Evolutionary conservation across 2,113 vertebrate genomes (phyloP).

Genomic region (Muscicapa adusta): DNA sequence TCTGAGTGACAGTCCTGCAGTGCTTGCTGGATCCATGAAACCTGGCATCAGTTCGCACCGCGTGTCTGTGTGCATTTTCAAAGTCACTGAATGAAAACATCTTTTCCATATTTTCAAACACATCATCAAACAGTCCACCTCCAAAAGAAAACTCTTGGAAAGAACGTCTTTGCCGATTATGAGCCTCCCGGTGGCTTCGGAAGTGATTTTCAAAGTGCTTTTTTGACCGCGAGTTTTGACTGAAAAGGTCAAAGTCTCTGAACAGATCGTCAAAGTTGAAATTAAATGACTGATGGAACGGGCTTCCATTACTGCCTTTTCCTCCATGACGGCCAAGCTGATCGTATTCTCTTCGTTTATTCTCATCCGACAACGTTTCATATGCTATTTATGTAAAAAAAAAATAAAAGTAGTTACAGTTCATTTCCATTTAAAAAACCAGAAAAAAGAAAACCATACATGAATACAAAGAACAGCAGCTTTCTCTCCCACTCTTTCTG

Average conservation of each 20-base stretch:
- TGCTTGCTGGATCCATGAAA: constrained; percentile 87
- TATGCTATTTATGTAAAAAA: constrained; percentile 77
- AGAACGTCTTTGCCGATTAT: constrained; percentile 77
- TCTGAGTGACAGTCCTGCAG: constrained; percentile 94
- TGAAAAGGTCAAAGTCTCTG: constrained; percentile 87
- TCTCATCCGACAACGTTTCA: constrained; percentile 90
- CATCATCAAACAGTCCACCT: constrained; percentile 85
- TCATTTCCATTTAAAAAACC: not conserved
- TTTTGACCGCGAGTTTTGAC: constrained; percentile 81
- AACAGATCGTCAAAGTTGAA: constrained; percentile 94
- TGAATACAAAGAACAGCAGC: not conserved
- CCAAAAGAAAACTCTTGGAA: constrained; percentile 86
- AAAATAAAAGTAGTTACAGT: not conserved
- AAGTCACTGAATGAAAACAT: constrained; percentile 92
- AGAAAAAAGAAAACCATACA: not conserved
- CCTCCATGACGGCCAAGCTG: constrained; percentile 77
- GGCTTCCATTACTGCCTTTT: constrained; percentile 62
- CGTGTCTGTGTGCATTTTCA: constrained; percentile 69
- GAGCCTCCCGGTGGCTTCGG: constrained; percentile 78
- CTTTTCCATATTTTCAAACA: constrained; percentile 96
- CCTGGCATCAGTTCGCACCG: constrained; percentile 73
- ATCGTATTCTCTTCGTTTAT: constrained; percentile 87
- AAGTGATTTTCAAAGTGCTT: constrained; percentile 91
- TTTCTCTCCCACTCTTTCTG: not conserved
- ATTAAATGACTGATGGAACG: constrained; percentile 86